These are phyloP conservation scores for Baronia brevicornis DNA, from an alignment of 2,888 invertebrate species.

Conservation along the genomic window DNA sequence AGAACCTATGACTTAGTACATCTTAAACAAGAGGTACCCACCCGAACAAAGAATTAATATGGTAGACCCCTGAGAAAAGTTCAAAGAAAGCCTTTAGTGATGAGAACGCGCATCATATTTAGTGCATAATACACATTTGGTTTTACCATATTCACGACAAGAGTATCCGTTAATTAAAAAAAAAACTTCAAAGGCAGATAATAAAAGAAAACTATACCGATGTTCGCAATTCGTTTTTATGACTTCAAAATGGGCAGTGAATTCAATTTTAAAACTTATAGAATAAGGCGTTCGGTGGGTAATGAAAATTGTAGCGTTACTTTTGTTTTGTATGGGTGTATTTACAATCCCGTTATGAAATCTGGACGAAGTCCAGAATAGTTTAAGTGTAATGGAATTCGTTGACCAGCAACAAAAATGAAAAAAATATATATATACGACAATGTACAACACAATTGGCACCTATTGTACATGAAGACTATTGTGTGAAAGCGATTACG, in stretches of 20 bases:
- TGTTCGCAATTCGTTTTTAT: too few relatives aligned
- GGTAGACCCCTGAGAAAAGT: slow-evolving; percentile 4
- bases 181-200: neutral
- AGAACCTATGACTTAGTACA: slow-evolving; percentile 29
- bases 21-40: slow-evolving; percentile 28
- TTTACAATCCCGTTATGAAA: slow-evolving; percentile 16
- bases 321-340: slow-evolving; percentile 17
- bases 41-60: slow-evolving; percentile 24
- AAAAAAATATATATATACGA: slow-evolving; percentile 1
- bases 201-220: too few relatives aligned
- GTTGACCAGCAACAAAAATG: slow-evolving; percentile 8
- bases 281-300: too few relatives aligned
- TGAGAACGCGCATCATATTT: neutral
- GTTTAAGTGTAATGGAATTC: slow-evolving; percentile 8
- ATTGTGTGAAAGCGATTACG: neutral
- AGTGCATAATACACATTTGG: neutral
- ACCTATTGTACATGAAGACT: neutral
- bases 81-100: slow-evolving; percentile 2
- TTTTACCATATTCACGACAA: slow-evolving; percentile 2
- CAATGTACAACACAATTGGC: neutral
- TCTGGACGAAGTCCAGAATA: slow-evolving; percentile 12
- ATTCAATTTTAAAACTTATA: too few relatives aligned
- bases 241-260: too few relatives aligned
- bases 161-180: neutral
- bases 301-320: slow-evolving; percentile 15